A percentile compares a stretch with the other conserved stretches of the same genome.
Conservation (phyloP, 1,140 invertebrate genomes). For the Macrostomum lignano region DNA sequence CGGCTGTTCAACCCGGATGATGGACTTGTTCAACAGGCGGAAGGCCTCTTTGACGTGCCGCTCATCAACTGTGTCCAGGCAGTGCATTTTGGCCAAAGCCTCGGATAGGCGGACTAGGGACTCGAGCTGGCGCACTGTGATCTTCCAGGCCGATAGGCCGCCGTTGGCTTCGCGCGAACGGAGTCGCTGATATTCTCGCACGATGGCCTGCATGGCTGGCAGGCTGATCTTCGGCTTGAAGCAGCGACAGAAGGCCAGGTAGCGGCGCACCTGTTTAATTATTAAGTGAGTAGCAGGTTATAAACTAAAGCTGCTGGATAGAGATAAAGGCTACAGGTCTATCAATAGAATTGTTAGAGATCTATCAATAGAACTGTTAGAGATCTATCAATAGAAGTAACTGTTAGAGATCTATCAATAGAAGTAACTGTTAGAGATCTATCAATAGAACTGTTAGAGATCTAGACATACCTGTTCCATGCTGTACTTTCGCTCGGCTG, state of each 20-base stretch:
- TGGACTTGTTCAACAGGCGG: conserved; percentile 80
- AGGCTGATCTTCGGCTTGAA: conserved; percentile 58
- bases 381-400: conserved; percentile 41
- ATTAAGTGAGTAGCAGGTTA: too few relatives aligned
- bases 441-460: too few relatives aligned
- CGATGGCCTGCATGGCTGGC: conserved; percentile 45
- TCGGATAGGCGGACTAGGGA: conserved; percentile 82
- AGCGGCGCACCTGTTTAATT: conserved; percentile 56
- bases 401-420: conserved; percentile 18
- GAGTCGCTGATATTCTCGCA: conserved; percentile 59
- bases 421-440: too few relatives aligned
- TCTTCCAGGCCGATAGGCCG: conserved; percentile 46
- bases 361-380: too few relatives aligned
- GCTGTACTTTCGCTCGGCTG: too few relatives aligned
- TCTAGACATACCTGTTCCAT: too few relatives aligned
- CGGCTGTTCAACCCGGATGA: conserved; percentile 82
- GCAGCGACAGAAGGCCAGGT: conserved; percentile 76
- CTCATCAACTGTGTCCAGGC: conserved; percentile 45
- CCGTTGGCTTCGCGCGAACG: conserved; percentile 48
- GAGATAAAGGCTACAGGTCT: too few relatives aligned
- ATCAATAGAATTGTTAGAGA: too few relatives aligned
- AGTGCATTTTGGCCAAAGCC: conserved; percentile 77
- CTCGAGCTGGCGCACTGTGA: conserved; percentile 94
- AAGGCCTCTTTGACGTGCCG: conserved; percentile 69
- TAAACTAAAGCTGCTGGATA: too few relatives aligned